Evolutionary conservation across 1,140 invertebrate genomes (phyloP).

Genomic region (Dinoponera quadriceps): DNA sequence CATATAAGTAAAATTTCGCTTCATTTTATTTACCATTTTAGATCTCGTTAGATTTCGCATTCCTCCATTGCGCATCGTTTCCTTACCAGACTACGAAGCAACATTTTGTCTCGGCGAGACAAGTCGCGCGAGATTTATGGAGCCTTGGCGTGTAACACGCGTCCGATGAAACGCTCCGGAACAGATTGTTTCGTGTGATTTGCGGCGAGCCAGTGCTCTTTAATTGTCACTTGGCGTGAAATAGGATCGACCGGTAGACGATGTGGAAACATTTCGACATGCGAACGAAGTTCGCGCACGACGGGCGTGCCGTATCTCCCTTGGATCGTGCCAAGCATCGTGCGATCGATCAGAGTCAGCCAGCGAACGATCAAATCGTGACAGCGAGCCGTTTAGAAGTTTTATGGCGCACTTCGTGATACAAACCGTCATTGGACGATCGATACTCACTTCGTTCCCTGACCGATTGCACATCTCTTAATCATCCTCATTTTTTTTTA

Average conservation of each 20-base stretch:
- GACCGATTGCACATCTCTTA: neutral
- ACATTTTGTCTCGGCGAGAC: neutral
- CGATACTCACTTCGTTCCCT: conserved; percentile 19
- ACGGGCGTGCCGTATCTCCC: conserved; percentile 62
- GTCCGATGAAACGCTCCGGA: neutral
- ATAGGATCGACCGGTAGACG: neutral
- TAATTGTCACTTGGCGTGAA: conserved; percentile 52
- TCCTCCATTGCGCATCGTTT: neutral
- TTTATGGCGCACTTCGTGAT: conserved; percentile 59
- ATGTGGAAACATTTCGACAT: conserved; percentile 50
- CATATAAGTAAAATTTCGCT: too few relatives aligned
- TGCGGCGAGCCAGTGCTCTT: conserved; percentile 8
- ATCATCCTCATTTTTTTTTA: conserved; percentile 3
- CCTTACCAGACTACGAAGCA: neutral
- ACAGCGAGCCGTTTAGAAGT: conserved; percentile 53
- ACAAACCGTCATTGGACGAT: conserved; percentile 1
- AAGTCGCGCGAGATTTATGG: neutral
- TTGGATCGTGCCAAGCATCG: conserved; percentile 40
- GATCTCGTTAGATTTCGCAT: too few relatives aligned
- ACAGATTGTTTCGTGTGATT: conserved; percentile 38
- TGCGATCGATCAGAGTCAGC: conserved; percentile 51
- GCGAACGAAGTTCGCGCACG: conserved; percentile 18
- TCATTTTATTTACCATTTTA: too few relatives aligned
- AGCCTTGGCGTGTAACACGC: neutral
- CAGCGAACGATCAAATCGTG: conserved; percentile 62